Base-by-base conservation (phyloP, 1,140 invertebrate genomes). In the Drosophila kikkawai region DNA sequence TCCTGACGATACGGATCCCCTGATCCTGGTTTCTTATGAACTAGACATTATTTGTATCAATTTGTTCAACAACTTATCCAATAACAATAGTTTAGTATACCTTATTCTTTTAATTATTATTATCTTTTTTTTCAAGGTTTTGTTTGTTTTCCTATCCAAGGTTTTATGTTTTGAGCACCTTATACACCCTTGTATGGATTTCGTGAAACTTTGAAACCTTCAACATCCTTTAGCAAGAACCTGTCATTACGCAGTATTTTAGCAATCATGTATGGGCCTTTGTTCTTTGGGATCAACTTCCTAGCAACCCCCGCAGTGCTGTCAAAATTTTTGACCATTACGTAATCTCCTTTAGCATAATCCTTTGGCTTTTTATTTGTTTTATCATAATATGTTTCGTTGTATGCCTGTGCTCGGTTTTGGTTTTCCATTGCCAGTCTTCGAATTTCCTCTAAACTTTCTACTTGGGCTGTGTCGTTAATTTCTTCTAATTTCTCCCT, bases 171-270 rank as follows among this genome's bases (percentile, higher is more conserved):
- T 45, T 45, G 17, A 45, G 17, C 42, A 45, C 42, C 19, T 13
- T 19, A n/a, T 15, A 56, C 39, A 13, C 56, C 39, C 7, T 29
- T 32, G 15, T 58, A 42, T 12, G 26, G 11, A 29, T 29, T 39
- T 41, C 39, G n/a, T 8, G 56, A 32, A 6, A 42, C 15, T 58
- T 58, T 9, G 17, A 58, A 42, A 4, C 39, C 56, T 58, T 42
- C n/a, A 29, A 42, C 15, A 42, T 58, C 22, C 39, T 58, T 15
- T 11, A 56, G 4, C 13, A 41, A 15, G 11, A 32, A 53, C 5
- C n/a, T 34, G 29, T 34, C 34, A 13, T 29, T 42, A 42, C 22
- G 56, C 3, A 58, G n/a, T 4, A 58, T 22, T 7, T 42, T 42
- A 17, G n/a, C 41, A 6, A 17, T 26, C 17, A n/a, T 7, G 4